A percentile compares a stretch with the other conserved stretches of the same genome.
phyloP scores from a whole-genome alignment of 2,113 vertebrate genomes.

The Etheostoma cragini region DNA sequence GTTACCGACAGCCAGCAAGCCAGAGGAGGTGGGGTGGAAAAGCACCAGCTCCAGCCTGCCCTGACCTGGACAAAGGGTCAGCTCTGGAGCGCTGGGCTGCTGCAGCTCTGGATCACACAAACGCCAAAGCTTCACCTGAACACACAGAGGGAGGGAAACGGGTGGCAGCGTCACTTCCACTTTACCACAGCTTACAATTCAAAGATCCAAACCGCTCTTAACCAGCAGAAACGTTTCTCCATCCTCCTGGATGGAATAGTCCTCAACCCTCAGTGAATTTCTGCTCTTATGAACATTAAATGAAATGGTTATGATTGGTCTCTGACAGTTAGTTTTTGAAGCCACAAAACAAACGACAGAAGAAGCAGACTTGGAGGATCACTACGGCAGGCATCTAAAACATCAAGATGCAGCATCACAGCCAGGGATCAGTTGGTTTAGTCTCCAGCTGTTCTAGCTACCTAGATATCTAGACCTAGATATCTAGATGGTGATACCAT shows the following conservation, averaged over 20 bases:
- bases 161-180: not conserved
- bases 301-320: not conserved
- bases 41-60: conserved; percentile 83
- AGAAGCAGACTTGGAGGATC: not conserved
- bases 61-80: conserved; percentile 80
- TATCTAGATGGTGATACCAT: not conserved
- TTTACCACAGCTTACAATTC: not conserved
- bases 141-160: not conserved
- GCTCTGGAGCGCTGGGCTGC: conserved; percentile 69
- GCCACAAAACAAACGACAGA: not conserved
- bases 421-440: not conserved
- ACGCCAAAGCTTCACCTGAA: conserved; percentile 93
- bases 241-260: not conserved
- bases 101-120: conserved; percentile 77
- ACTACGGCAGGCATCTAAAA: not conserved
- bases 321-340: not conserved
- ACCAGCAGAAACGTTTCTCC: not conserved
- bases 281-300: not conserved
- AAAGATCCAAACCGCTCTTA: not conserved
- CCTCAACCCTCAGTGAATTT: not conserved
- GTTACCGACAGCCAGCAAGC: conserved; percentile 83
- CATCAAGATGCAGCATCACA: not conserved
- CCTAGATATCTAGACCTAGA: too few relatives aligned
- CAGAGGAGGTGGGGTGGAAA: conserved; percentile 90
- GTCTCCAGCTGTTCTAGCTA: not conserved